Base-by-base conservation (phyloP, 2,113 vertebrate species). In the Cyanistes caeruleus region DNA sequence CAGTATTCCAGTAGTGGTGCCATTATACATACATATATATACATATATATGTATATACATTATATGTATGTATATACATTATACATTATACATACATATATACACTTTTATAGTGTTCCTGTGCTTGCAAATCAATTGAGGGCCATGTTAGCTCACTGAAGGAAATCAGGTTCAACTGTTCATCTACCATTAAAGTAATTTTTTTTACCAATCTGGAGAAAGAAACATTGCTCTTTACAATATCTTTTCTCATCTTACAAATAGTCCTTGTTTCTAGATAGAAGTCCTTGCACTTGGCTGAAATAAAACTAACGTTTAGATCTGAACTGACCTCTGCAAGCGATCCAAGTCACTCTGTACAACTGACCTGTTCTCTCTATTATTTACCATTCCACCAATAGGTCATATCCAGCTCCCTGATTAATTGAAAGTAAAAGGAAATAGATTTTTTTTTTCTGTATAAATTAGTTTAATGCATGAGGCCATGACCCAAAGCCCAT, bases 381-480 rank as follows among this genome's bases (percentile, higher is more conserved):
- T 95, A 93, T 97, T 96, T 96, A 96, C 89, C 56, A 81, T 93
- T 95, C 68, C 44, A 95, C 94, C 93, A 94, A 93, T 89, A 95
- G 63, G 74, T 94, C 91, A 87, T 41, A 77, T 30, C 37, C 24
- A 63, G 60, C 68, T 84, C 51, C 85, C 79, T 90, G 59, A 94
- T 90, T 93, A 93, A 94, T 91, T 96, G 77, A 91, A 93, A 96
- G 76, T 89, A 91, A 96, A 96, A 97, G 93, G 90, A 94, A 90
- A 92, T 91, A 94, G 91, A 94, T 39, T 39, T 90, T 95, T 89
- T 87, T 82, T 89, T 85, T 90, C 70, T 52, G 51, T 88, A 90
- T 90, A 92, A 97, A 93, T 91, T 94, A 92, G 62, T 91, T 94
- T 93, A 95, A 96, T 95, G 89, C 87, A 58, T 18, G 39, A 95